Evolutionary conservation across 2,113 vertebrate genomes (phyloP).

Genomic region (Gavialis gangeticus): DNA sequence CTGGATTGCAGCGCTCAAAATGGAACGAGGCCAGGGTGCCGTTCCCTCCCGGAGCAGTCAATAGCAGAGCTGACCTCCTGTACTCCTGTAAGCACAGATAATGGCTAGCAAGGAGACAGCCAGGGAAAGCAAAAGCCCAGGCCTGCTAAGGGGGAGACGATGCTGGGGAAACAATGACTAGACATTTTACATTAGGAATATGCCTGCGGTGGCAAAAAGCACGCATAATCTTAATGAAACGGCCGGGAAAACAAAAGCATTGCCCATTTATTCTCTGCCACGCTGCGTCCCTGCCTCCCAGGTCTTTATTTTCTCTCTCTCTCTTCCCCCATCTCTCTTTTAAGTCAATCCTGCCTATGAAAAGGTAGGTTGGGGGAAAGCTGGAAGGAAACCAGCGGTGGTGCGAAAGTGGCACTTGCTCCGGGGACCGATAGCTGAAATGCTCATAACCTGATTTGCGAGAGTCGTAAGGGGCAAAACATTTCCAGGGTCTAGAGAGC

Average conservation of each 20-base stretch:
- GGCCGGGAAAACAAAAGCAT: background rate
- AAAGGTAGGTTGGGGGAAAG: background rate
- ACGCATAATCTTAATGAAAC: background rate
- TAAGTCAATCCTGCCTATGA: background rate
- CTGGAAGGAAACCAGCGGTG: background rate
- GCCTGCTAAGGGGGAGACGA: rapidly evolving
- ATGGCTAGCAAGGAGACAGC: background rate
- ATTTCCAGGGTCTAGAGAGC: background rate
- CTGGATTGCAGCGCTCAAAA: background rate
- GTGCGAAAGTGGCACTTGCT: background rate
- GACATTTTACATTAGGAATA: background rate
- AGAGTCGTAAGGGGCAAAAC: background rate
- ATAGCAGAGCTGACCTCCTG: background rate
- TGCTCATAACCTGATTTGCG: background rate
- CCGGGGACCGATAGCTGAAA: background rate
- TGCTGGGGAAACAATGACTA: rapidly evolving
- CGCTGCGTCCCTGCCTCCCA: background rate
- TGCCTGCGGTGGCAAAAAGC: background rate
- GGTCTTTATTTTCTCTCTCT: rapidly evolving
- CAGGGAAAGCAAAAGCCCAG: background rate
- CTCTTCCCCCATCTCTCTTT: background rate
- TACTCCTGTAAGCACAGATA: background rate
- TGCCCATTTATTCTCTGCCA: background rate
- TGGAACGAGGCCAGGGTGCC: background rate
- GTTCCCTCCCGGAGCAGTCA: background rate